Conservation (phyloP, 2,113 vertebrate species). For the Nibea albiflora region DNA sequence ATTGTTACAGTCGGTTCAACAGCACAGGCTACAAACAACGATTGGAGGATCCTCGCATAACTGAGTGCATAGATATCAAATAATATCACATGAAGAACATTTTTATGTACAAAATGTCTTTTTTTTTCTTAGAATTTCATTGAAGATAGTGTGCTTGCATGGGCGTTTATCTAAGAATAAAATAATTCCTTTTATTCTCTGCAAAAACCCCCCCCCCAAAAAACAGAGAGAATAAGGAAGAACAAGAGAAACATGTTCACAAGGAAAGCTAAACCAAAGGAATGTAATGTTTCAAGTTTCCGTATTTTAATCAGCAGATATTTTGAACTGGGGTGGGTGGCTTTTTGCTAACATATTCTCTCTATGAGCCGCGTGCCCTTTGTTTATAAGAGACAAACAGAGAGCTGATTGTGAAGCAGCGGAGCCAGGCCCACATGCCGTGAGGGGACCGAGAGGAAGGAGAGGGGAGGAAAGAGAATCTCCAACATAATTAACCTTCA, state of each 20-base stretch:
- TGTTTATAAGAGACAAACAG: conserved; percentile 80
- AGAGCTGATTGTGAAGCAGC: conserved; percentile 90
- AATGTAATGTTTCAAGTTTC: conserved; percentile 21
- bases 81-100: conserved; percentile 21
- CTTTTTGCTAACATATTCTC: conserved; percentile 68
- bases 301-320: conserved; percentile 49
- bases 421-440: conserved; percentile 86
- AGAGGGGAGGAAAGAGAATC: conserved; percentile 89
- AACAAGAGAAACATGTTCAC: conserved; percentile 5
- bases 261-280: conserved; percentile 41
- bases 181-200: conserved; percentile 38
- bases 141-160: conserved; percentile 1
- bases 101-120: conserved; percentile 6
- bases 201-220: conserved; percentile 34
- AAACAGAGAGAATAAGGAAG: neutral
- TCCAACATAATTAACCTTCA: conserved; percentile 98
- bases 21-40: neutral
- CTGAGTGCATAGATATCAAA: conserved; percentile 32
- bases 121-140: conserved; percentile 4
- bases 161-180: conserved; percentile 30
- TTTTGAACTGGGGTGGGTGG: conserved; percentile 40
- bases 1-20: conserved; percentile 13
- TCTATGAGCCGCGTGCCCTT: conserved; percentile 66
- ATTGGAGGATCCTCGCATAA: conserved; percentile 24
- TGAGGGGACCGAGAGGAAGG: conserved; percentile 81